phyloP scores from a whole-genome alignment of 2,113 vertebrate species.

The Scartelaos histophorus region DNA sequence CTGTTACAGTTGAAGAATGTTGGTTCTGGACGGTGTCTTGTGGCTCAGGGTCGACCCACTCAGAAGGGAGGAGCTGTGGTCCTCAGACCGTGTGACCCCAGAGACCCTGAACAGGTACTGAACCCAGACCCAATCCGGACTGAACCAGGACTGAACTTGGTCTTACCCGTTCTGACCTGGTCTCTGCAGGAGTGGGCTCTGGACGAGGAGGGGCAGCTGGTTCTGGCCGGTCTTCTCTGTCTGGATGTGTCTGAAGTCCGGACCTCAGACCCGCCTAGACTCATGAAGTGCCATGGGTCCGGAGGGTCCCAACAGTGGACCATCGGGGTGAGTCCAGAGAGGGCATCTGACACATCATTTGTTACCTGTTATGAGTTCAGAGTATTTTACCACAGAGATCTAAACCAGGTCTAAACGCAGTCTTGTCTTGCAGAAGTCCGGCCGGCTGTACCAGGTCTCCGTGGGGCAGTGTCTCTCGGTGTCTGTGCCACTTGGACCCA shows the following conservation, averaged over 20 bases:
- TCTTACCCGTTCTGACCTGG: background rate
- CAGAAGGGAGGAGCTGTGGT: constrained; percentile 92
- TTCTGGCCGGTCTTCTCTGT: constrained; percentile 89
- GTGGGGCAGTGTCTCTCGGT: constrained; percentile 91
- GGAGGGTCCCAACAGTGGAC: constrained; percentile 97
- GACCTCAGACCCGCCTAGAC: constrained; percentile 86
- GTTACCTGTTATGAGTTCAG: background rate
- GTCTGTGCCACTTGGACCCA: constrained; percentile 74
- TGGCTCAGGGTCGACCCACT: constrained; percentile 89
- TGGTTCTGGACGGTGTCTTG: constrained; percentile 85
- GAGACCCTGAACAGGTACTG: constrained; percentile 86
- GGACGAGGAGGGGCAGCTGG: constrained; percentile 90
- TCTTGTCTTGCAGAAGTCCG: constrained; percentile 79
- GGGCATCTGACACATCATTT: background rate
- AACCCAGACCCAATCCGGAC: background rate
- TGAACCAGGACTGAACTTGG: background rate
- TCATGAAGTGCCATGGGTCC: constrained; percentile 97
- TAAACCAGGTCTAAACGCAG: constrained; percentile 71
- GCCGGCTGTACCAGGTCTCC: constrained; percentile 92
- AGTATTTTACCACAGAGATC: background rate
- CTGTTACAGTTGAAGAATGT: constrained; percentile 83
- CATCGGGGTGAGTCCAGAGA: constrained; percentile 79
- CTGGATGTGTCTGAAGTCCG: constrained; percentile 91
- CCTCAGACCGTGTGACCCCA: constrained; percentile 83
- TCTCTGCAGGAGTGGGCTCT: constrained; percentile 86